phyloP scores from a whole-genome alignment of 64 coral and sea anemone species.

The Porites australiensis region DNA sequence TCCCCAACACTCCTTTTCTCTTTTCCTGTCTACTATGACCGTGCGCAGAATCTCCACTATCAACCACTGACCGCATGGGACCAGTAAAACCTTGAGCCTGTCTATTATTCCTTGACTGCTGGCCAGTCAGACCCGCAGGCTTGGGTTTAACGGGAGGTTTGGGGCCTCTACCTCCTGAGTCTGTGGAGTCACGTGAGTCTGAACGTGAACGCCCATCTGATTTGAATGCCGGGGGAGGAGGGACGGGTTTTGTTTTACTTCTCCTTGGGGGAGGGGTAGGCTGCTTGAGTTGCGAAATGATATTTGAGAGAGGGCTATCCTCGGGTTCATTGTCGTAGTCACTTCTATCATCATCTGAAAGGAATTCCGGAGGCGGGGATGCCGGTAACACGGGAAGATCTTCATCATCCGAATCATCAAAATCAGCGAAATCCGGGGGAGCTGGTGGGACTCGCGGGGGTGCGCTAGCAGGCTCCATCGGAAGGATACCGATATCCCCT shows the following conservation, averaged over 20 bases:
- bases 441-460: conserved; percentile 37
- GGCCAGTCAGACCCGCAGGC: not conserved
- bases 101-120: not conserved
- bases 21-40: conserved; percentile 18
- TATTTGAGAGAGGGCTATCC: not conserved
- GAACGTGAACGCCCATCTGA: not conserved
- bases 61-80: not conserved
- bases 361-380: conserved; percentile 24
- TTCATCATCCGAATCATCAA: not conserved
- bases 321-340: conserved; percentile 6
- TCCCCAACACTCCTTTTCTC: conserved; percentile 37
- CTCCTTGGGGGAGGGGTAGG: not conserved
- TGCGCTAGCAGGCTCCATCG: conserved; percentile 39
- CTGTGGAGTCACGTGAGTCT: not conserved
- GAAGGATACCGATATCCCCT: conserved; percentile 11
- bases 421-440: conserved; percentile 72
- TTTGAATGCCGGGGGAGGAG: not conserved
- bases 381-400: conserved; percentile 39
- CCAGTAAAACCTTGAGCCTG: not conserved
- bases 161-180: not conserved
- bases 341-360: conserved; percentile 20
- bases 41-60: conserved; percentile 11
- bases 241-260: not conserved
- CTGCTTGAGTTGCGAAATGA: not conserved
- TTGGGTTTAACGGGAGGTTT: conserved; percentile 38